Percentiles rank a stretch among this genome's conserved stretches.
Evolutionary conservation across 2,113 vertebrate species (phyloP).

Genomic region (Addax nasomaculatus): DNA sequence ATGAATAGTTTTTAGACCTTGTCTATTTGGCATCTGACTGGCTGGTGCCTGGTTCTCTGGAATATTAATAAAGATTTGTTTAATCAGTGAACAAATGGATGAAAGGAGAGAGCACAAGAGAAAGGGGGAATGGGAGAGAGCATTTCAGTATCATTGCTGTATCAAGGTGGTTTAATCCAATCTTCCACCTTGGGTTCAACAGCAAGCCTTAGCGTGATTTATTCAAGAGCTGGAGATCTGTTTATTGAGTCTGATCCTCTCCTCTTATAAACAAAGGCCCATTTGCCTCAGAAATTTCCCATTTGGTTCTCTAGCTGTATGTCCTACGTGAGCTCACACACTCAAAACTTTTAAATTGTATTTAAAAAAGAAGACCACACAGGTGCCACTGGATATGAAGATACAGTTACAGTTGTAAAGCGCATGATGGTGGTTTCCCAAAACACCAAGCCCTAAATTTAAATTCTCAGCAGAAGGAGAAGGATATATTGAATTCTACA

Average conservation of each 20-base stretch:
- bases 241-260: constrained; percentile 34
- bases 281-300: constrained; percentile 41
- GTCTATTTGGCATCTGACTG: neutral
- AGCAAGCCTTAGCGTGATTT: neutral
- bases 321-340: neutral
- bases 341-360: neutral
- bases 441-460: neutral
- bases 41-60: neutral
- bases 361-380: constrained; percentile 24
- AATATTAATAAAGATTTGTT: neutral
- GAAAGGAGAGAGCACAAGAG: neutral
- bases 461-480: neutral
- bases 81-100: neutral
- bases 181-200: neutral
- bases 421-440: neutral
- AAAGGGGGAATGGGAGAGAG: no score
- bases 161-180: neutral
- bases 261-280: constrained; percentile 28
- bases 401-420: neutral
- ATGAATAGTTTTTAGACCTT: neutral
- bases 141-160: neutral
- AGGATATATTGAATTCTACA: neutral
- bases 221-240: neutral
- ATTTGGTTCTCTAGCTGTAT: constrained; percentile 1
- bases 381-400: neutral